Base-by-base conservation (phyloP, 2,888 invertebrate species). In the Agonum fuliginosum region DNA sequence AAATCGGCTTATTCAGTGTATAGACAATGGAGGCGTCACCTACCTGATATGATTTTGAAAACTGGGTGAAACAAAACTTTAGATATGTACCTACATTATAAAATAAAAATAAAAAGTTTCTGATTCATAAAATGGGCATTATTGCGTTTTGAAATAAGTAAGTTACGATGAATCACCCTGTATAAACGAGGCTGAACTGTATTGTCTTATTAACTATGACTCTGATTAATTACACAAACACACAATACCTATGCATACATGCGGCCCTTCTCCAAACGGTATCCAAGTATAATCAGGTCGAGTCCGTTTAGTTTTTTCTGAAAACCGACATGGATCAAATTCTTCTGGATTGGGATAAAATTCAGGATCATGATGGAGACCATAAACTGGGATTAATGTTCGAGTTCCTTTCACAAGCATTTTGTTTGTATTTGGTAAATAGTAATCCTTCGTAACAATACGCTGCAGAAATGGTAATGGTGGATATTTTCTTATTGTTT, bases 261-360 rank as follows among this genome's bases (percentile, higher is more conserved):
- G 83, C 0, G 87, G 87, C 0, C 88, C 88, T 20, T 86, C 85
- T 1, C 87, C 87, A 20, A 87, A 88, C 2, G 87, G 86, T 1
- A 88, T 19, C 10, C 19, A 65, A 8, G 37, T 65, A 19, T 41
- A 65, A 37, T 65, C 65, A 10, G 65, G 65, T 19, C 65, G 14
- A 12, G 0, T 65, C 1, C 10, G 1, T 37, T 37, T 34, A 37
- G 17, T 37, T 37, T 65, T 37, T 34, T 34, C 19, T 37, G 65
- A 19, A n/a, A 65, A 65, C 3, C 65, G 37, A 19, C 37, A 19
- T 8, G 65, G 65, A 37, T 65, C 37, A 37, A 65, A 65, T 34
- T 37, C 37, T 0, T 65, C 37, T 2, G 65, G 65, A 19, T 65
- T 37, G 0, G 65, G 65, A 65, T 65, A 65, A 37, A 14, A 65